Evolutionary conservation across 2,113 vertebrate species (phyloP), one percentile per base, ranked within the genome.

Genomic region (Ceuthmochares aereus): DNA sequence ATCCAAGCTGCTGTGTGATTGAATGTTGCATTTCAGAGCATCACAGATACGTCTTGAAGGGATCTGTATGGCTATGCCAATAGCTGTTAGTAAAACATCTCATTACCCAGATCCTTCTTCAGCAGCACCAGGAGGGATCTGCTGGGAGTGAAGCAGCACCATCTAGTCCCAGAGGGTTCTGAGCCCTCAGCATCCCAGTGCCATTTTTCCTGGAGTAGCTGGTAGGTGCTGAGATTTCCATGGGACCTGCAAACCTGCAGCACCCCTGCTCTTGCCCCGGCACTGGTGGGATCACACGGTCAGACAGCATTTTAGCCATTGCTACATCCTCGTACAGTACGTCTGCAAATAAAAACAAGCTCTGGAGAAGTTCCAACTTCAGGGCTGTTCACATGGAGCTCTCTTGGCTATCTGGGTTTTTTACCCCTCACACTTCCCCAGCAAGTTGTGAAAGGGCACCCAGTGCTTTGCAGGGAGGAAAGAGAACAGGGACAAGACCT

Each of bases 281-380:
- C 0, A 4, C 19, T 34, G 63, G 20, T 42, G 37, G 25, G 30
- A 7, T 21, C 52, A 9, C 29, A 21, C 0, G 0, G 42, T 19
- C 69, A 13, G 56, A 18, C 22, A 52, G 36, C 18, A 14, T 25
- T 70, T 60, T 59, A 69, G 52, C 7, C 23, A 3, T 27, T 30
- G 34, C 77, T 30, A 14, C 3, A 15, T 37, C 27, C 37, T 72
- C 43, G 74, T 26, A 43, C 37, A 19, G 43, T n/a, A 37, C 1
- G 2, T 8, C 73, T 74, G 63, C 36, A 19, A n/a, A 60, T 37
- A 43, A 72, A 63, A 12, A 2, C 27, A 36, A 25, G 26, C 36
- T 42, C 6, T 22, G 55, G 68, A 60, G 73, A 51, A 76, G 43
- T 18, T 27, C 67, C 86, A 56, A 15, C 15, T 30, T 49, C 0